Evolutionary conservation across 2,113 vertebrate genomes (phyloP).

Genomic region (Dicrurus megarhynchus): DNA sequence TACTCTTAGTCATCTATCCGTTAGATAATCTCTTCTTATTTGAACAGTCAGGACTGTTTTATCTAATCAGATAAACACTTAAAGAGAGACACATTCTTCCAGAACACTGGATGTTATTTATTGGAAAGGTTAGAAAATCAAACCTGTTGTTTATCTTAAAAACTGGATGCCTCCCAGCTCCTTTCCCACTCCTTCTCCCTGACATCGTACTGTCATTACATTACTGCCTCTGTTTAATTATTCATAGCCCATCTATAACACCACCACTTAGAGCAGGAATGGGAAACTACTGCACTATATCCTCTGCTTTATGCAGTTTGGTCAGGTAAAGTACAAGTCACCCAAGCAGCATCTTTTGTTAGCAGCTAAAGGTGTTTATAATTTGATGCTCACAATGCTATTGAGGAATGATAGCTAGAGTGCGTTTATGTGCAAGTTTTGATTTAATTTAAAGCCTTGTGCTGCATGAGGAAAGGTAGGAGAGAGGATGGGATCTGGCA

Average conservation of each 20-base stretch:
- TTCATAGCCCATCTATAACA: neutral
- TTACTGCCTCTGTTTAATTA: constrained; percentile 15
- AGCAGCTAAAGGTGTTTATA: neutral
- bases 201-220: neutral
- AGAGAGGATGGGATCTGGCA: neutral
- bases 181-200: neutral
- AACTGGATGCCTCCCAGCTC: neutral
- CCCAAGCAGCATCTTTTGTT: neutral
- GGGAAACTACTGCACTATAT: neutral
- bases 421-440: neutral
- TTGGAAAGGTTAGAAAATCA: constrained; percentile 7
- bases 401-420: neutral
- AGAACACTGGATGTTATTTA: neutral
- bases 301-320: neutral
- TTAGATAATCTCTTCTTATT: neutral
- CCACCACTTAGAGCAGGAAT: neutral
- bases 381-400: neutral
- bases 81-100: neutral
- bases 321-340: neutral
- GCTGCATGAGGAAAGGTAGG: neutral
- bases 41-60: neutral
- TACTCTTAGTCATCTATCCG: neutral
- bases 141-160: neutral
- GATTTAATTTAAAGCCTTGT: neutral
- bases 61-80: neutral